Percentiles rank a stretch among this genome's conserved stretches.
Evolutionary conservation across 2,888 invertebrate genomes (phyloP).

Genomic region (Troides aeacus): DNA sequence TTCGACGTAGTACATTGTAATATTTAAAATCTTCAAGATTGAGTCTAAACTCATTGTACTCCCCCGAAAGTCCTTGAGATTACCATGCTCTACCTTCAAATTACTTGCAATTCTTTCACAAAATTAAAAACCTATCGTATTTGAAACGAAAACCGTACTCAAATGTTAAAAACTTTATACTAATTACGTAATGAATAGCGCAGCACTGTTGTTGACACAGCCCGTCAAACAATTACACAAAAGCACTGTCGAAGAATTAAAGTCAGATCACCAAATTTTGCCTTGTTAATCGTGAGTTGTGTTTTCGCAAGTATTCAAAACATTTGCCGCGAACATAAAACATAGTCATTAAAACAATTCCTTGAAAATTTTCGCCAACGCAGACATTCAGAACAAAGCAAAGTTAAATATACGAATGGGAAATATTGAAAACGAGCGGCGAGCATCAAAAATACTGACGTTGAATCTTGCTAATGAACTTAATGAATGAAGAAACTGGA

Average conservation of each 20-base stretch:
- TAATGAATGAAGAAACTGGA: constrained; percentile 69
- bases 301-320: constrained; percentile 75
- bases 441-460: constrained; percentile 71
- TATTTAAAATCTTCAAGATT: constrained; percentile 78
- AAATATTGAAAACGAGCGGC: constrained; percentile 67
- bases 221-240: constrained; percentile 60
- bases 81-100: constrained; percentile 53
- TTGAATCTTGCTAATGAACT: constrained; percentile 72
- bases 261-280: constrained; percentile 72
- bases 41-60: constrained; percentile 73
- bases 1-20: constrained; percentile 78
- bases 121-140: constrained; percentile 51
- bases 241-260: constrained; percentile 65
- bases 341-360: constrained; percentile 73
- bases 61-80: constrained; percentile 61
- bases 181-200: constrained; percentile 26
- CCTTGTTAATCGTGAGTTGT: constrained; percentile 64
- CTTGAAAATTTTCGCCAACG: constrained; percentile 70
- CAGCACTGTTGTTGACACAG: constrained; percentile 44
- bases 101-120: constrained; percentile 38
- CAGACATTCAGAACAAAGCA: constrained; percentile 60
- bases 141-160: constrained; percentile 7
- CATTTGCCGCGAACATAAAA: constrained; percentile 77
- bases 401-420: constrained; percentile 68
- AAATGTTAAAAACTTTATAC: constrained; percentile 19